Base-by-base conservation (phyloP, 2,797 vertebrate species). In the Hydrocynus forskahlii region DNA sequence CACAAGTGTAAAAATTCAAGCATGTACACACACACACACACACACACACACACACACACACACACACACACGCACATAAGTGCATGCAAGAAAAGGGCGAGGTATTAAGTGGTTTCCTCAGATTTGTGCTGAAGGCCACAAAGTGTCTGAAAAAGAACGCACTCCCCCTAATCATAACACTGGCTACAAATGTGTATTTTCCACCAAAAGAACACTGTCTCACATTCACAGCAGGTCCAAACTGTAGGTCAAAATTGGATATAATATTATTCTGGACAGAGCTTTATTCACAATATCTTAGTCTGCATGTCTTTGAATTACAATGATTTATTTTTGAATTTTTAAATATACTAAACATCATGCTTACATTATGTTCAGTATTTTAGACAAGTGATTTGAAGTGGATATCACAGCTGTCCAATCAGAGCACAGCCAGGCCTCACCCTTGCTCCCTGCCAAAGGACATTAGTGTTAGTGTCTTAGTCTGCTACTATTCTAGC, bases 401-500 rank as follows among this genome's bases (percentile, higher is more conserved):
- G 16, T 17, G 16, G 1, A 35, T 17, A 35, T 35, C 25, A 7
- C 25, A 43, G 23, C 68, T 35, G 12, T 62, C 13, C 54, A 71
- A 16, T 57, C 45, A 75, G 60, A 40, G 45, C 54, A 54, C 10
- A 52, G 23, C 17, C 1, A 7, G 62, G 25, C 10, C 21, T 60
- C n/a, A 12, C n/a, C 8, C 7, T 59, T 45, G 7, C n/a, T 59
- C 23, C 23, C 55, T 59, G 55, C 55, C 21, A 59, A 21, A 62
- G 59, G 12, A 16, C 25, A 3, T 35, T 63, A 35, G 25, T 35
- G 29, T 6, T 35, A 35, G 9, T 9, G 23, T 59, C 14, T 55
- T 62, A 14, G 55, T 45, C 43, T 54, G 9, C 55, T 77, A 17
- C 29, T 59, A 8, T 84, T 70, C 89, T 88, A 88, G 85, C 89